Percentiles rank a stretch among this genome's conserved stretches.
Conservation (phyloP, 2,888 invertebrate species). For the Pogonocherus hispidulus region DNA sequence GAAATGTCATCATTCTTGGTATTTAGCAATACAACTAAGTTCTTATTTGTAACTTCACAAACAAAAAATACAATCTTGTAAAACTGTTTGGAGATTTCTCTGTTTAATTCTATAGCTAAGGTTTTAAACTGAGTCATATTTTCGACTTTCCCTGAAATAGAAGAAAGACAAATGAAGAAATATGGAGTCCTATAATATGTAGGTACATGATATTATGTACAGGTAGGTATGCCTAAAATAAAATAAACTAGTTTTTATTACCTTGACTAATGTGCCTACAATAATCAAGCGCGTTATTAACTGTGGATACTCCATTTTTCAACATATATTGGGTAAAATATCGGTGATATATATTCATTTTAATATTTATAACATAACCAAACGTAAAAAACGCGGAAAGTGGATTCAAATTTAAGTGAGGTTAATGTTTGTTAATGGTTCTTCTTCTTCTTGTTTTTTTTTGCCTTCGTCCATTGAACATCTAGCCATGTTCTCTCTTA, state of each 20-base stretch:
- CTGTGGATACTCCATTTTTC: constrained; percentile 54
- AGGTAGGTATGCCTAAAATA: no score
- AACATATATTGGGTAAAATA: constrained; percentile 62
- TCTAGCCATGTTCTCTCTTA: no score
- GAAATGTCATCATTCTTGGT: constrained; percentile 60
- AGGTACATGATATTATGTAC: no score
- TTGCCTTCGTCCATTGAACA: no score
- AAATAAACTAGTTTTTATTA: no score
- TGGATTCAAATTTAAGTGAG: no score
- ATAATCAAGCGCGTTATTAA: constrained; percentile 53
- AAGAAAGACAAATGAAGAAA: not conserved
- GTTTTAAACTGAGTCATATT: constrained; percentile 48
- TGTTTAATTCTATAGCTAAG: constrained; percentile 57
- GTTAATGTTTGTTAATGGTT: no score
- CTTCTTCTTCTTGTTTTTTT: no score
- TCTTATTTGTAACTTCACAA: constrained; percentile 60
- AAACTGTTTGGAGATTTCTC: constrained; percentile 57
- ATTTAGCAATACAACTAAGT: constrained; percentile 57
- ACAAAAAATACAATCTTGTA: constrained; percentile 56
- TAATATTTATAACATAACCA: not conserved
- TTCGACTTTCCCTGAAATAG: constrained; percentile 48
- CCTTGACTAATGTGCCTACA: constrained; percentile 49
- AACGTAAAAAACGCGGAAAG: no score
- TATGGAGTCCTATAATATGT: no score
- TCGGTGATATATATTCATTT: constrained; percentile 39